Conservation (phyloP, 2,113 vertebrate species). For the Strigops habroptila region DNA sequence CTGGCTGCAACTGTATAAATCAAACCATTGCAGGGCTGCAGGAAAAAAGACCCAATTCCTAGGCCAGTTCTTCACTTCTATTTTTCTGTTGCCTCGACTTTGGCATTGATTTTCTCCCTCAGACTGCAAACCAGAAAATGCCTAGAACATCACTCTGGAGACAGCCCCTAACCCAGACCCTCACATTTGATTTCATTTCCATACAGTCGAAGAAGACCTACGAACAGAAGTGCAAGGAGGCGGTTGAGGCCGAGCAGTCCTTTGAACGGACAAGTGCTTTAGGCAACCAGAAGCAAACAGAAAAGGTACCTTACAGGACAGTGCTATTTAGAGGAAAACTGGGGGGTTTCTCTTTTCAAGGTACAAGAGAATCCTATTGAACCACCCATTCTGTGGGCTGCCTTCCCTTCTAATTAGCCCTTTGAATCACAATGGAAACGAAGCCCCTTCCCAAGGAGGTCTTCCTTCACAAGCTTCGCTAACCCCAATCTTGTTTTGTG, state of each 20-base stretch:
- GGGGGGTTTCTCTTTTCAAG: not conserved
- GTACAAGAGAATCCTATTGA: not conserved
- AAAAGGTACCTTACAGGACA: conserved; percentile 78
- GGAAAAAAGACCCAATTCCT: not conserved
- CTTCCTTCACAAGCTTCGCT: not conserved
- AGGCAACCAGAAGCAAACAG: conserved; percentile 85
- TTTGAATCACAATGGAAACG: not conserved
- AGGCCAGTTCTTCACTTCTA: not conserved
- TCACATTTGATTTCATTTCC: not conserved
- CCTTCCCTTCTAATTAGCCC: not conserved
- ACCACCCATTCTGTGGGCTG: not conserved
- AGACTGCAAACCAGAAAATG: not conserved
- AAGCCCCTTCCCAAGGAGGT: not conserved
- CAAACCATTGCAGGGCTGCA: not conserved
- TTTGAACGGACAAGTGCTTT: conserved; percentile 74
- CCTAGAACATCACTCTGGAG: not conserved
- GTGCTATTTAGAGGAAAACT: not conserved
- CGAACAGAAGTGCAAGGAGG: conserved; percentile 89
- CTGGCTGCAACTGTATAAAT: not conserved
- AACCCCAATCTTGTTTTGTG: not conserved
- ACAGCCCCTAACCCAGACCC: not conserved
- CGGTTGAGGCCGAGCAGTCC: conserved; percentile 84
- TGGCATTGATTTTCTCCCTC: not conserved
- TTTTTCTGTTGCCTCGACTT: not conserved
- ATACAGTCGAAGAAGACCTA: conserved; percentile 86